A percentile compares a stretch with the other conserved stretches of the same genome.
Evolutionary conservation across 92 coral and sea anemone species (phyloP).

Genomic region (Parazoanthus atlanticus): DNA sequence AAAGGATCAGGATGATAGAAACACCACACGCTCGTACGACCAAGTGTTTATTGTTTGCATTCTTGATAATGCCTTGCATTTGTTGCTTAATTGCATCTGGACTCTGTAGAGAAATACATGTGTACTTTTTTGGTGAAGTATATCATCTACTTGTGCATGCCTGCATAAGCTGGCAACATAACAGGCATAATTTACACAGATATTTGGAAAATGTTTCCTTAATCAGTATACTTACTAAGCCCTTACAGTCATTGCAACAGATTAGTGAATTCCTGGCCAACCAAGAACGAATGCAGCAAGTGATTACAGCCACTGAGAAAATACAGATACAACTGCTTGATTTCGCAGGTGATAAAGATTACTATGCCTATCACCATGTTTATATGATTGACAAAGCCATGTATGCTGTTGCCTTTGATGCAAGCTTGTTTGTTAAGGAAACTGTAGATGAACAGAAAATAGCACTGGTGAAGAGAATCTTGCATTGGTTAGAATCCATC

Average conservation of each 20-base stretch:
- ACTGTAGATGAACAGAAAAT: background rate
- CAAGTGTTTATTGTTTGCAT: background rate
- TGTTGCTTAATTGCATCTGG: background rate
- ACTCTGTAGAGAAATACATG: background rate
- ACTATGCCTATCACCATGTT: constrained; percentile 6
- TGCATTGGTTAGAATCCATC: constrained; percentile 10
- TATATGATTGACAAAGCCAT: constrained; percentile 1
- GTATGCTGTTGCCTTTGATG: background rate
- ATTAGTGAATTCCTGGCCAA: background rate
- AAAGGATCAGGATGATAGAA: background rate
- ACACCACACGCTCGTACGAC: background rate
- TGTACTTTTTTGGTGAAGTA: background rate
- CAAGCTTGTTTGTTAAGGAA: background rate
- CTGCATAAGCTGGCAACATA: background rate
- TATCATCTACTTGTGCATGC: background rate
- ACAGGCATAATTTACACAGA: background rate
- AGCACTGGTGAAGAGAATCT: background rate
- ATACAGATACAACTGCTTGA: constrained; percentile 2
- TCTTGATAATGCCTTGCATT: background rate
- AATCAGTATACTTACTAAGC: background rate
- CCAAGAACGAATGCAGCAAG: background rate
- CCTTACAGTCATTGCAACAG: background rate
- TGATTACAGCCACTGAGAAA: background rate
- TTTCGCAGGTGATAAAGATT: constrained; percentile 21
- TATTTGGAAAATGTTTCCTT: background rate